Evolutionary conservation across 2,113 vertebrate genomes (phyloP), one percentile per base, ranked within the genome.

Genomic region (Athene noctua): DNA sequence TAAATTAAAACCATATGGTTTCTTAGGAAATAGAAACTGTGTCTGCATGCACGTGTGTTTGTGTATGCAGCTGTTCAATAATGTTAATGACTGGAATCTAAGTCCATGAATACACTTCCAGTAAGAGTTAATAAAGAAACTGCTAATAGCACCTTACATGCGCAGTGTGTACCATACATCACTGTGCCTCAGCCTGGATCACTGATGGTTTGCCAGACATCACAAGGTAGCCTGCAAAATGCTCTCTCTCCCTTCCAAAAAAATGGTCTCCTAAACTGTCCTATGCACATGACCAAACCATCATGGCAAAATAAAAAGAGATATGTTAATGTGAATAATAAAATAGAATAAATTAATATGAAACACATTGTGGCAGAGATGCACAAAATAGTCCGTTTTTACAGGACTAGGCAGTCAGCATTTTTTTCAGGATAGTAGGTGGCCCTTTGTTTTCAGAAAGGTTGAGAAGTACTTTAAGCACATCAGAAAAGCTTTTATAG

Each of bases 21-120:
- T 84, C 51, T n/a, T 67, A 36, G 46, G 62, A 79, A 63, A 86
- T 68, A 86, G 2, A 73, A 91, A 58, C 62, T 47, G 13, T 66
- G 67, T 36, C 36, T 93, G 51, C 3, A 3, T 2, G 2, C 4
- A 3, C 2, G 2, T 3, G 3, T 18, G 7, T 72, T 21, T 67
- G 29, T 51, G 20, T 38, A 72, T 3, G 10, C 66, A 95, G 67
- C 34, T 58, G 34, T 29, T 90, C 83, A 61, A 8, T 61, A 40
- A 52, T 47, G 9, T 47, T 36, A 65, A 68, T 40, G 23, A 52
- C 58, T 36, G 29, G 30, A 84, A 74, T 36, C 14, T 72, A 68
- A 51, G 55, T 34, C 36, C 44, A 42, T n/a, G 51, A 94, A 12
- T 63, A 44, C 17, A 32, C 16, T 44, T 80, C 36, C 27, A 68